Evolutionary conservation across 2,888 invertebrate genomes (phyloP).

Genomic region (Polydrusus cervinus): DNA sequence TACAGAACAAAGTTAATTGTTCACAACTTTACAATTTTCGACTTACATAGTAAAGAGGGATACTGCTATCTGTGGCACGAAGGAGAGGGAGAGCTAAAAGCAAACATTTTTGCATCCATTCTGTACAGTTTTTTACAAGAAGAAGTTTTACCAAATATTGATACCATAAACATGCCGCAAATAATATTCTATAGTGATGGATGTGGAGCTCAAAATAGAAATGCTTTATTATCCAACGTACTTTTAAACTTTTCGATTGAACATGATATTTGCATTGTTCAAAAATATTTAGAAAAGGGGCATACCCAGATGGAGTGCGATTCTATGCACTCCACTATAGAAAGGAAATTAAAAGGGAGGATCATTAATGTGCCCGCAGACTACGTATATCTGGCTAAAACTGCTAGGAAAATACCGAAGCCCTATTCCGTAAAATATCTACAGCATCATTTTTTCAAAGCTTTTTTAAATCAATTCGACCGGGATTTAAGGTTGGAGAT

Average conservation of each 20-base stretch:
- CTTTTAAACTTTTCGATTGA: slow-evolving; percentile 42
- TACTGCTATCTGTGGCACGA: too few relatives aligned
- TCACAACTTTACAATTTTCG: too few relatives aligned
- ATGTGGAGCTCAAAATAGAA: slow-evolving; percentile 49
- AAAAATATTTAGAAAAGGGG: slow-evolving; percentile 50
- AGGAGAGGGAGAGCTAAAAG: too few relatives aligned
- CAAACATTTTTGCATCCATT: too few relatives aligned
- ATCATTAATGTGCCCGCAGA: slow-evolving; percentile 47
- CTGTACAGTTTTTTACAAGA: too few relatives aligned
- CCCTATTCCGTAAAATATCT: slow-evolving; percentile 34
- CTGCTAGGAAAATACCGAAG: slow-evolving; percentile 35
- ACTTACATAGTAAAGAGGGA: too few relatives aligned
- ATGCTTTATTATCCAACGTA: slow-evolving; percentile 42
- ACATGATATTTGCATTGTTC: slow-evolving; percentile 48
- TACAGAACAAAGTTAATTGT: too few relatives aligned
- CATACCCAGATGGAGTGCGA: slow-evolving; percentile 53
- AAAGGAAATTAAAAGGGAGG: slow-evolving; percentile 39
- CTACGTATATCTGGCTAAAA: slow-evolving; percentile 29
- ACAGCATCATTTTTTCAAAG: slow-evolving; percentile 33
- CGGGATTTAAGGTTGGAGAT: slow-evolving; percentile 36
- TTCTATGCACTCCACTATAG: slow-evolving; percentile 48
- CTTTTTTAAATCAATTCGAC: slow-evolving; percentile 30
- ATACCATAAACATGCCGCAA: slow-evolving; percentile 22
- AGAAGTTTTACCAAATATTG: slow-evolving; percentile 17
- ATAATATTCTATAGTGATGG: slow-evolving; percentile 45